These are phyloP conservation scores for Ormia ochracea DNA, from an alignment of 2,888 invertebrate species.

Conservation along the genomic window DNA sequence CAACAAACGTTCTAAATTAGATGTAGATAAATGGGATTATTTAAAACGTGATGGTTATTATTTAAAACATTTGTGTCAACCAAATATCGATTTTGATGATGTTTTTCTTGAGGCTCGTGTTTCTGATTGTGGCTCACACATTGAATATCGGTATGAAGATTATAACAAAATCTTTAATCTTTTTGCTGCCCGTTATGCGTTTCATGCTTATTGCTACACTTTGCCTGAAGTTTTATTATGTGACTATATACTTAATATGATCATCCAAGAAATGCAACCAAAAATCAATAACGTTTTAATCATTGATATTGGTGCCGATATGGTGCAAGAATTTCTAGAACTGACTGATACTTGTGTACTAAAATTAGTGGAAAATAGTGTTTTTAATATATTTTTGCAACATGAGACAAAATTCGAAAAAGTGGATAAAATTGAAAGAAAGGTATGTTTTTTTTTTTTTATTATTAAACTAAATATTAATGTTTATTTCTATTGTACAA, in stretches of 20 bases:
- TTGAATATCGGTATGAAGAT: constrained; percentile 78
- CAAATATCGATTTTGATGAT: constrained; percentile 69
- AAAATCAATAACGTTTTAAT: constrained; percentile 44
- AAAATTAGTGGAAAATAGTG: constrained; percentile 61
- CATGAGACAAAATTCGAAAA: constrained; percentile 39
- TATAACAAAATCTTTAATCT: constrained; percentile 77
- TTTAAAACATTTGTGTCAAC: constrained; percentile 59
- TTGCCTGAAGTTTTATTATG: constrained; percentile 75
- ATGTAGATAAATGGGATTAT: constrained; percentile 85
- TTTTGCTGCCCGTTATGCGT: constrained; percentile 76
- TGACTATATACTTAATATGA: constrained; percentile 71
- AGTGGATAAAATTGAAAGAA: constrained; percentile 49
- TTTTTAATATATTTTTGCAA: constrained; percentile 37
- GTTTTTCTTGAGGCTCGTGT: constrained; percentile 70
- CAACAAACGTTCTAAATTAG: constrained; percentile 80
- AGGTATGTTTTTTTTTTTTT: constrained; percentile 15
- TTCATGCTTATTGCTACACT: constrained; percentile 78
- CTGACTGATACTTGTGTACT: constrained; percentile 66
- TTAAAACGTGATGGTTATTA: constrained; percentile 79
- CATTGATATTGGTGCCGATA: constrained; percentile 31
- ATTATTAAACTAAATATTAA: too few species aligned
- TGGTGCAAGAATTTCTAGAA: constrained; percentile 60
- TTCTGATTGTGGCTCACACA: constrained; percentile 68
- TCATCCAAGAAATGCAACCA: constrained; percentile 52
- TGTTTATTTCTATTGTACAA: background rate